A percentile compares a stretch with the other conserved stretches of the same genome.
Conservation (phyloP, 2,888 invertebrate genomes). For the Folsomia manolachei region DNA sequence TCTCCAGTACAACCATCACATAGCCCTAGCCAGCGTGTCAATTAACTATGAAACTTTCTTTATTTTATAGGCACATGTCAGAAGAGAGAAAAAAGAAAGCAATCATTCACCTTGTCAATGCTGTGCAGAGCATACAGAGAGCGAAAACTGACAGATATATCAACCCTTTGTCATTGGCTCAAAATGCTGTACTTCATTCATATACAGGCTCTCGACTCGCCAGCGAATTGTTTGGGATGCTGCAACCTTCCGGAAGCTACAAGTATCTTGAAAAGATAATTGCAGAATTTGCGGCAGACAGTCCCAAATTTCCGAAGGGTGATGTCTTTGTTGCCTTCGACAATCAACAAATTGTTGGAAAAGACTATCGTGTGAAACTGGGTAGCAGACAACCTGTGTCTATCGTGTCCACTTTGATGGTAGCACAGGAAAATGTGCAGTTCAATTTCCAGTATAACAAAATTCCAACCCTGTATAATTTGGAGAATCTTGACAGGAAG, state of each 20-base stretch:
- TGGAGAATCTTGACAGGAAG: not conserved
- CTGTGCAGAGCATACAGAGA: not conserved
- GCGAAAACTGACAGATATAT: not conserved
- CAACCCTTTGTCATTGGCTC: not conserved
- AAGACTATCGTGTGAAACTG: not conserved
- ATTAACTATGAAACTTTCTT: not conserved
- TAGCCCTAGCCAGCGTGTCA: too few species aligned
- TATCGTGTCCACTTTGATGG: not conserved
- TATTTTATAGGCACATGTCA: not conserved
- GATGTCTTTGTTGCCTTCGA: slow-evolving; percentile 1
- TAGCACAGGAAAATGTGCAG: not conserved
- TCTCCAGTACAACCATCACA: too few species aligned
- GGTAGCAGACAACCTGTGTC: not conserved
- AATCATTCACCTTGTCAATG: not conserved
- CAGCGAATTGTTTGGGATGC: not conserved
- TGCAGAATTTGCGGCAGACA: not conserved
- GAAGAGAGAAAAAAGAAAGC: not conserved
- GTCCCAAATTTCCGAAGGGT: not conserved
- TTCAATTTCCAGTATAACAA: not conserved
- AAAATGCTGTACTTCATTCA: slow-evolving; percentile 12
- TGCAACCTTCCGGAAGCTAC: not conserved
- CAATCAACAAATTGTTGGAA: slow-evolving; percentile 9
- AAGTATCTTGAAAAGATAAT: not conserved
- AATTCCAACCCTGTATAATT: not conserved
- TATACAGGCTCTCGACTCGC: not conserved